These are phyloP conservation scores for Anguilla pacifica DNA, from an alignment of 2,797 vertebrate genomes.

Conservation along the genomic window DNA sequence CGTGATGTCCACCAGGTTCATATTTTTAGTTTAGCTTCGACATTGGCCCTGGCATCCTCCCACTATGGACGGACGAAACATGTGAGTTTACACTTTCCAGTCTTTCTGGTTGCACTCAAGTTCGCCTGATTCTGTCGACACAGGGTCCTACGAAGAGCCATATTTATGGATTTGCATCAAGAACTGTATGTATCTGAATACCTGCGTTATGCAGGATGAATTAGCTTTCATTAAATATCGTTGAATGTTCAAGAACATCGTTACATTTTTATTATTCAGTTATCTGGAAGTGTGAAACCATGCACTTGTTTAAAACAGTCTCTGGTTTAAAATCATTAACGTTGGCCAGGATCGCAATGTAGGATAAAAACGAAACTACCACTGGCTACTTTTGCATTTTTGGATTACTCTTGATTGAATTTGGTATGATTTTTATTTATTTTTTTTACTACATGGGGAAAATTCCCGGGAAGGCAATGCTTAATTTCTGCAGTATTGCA, in stretches of 20 bases:
- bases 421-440: background rate
- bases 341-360: no score
- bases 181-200: background rate
- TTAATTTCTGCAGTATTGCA: background rate
- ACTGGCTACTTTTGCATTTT: no score
- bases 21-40: constrained; percentile 35
- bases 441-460: no score
- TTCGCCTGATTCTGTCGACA: constrained; percentile 41
- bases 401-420: background rate
- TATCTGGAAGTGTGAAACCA: background rate
- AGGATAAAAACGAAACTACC: no score
- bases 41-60: constrained; percentile 28
- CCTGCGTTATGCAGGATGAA: background rate
- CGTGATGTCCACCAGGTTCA: constrained; percentile 39
- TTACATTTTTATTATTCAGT: background rate
- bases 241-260: background rate
- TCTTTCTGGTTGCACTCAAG: constrained; percentile 53
- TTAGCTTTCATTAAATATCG: background rate
- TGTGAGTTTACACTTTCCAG: constrained; percentile 50
- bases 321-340: no score
- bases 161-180: background rate
- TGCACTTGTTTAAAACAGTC: no score
- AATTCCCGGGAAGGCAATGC: no score
- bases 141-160: constrained; percentile 49
- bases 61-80: constrained; percentile 54